These are phyloP conservation scores for Pseudorhiza aurosa DNA, from an alignment of 30 jellyfish, hydroid and myxozoan species.

Conservation along the genomic window DNA sequence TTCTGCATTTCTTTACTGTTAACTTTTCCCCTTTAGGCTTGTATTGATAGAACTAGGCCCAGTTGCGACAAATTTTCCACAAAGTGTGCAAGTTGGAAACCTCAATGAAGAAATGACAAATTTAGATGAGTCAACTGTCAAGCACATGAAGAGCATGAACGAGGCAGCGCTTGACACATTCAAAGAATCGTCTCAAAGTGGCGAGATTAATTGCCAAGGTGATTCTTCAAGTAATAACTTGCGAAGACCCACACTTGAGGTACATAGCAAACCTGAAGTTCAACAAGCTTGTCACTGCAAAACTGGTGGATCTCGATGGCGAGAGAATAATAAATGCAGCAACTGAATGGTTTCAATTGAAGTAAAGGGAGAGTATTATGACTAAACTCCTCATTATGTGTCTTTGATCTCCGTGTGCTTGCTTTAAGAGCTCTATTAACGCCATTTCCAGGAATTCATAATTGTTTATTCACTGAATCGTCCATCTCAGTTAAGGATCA, in stretches of 20 bases:
- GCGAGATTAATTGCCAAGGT: conserved; percentile 20
- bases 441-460: too few species aligned
- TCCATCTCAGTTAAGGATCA: too few species aligned
- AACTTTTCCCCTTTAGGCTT: too few species aligned
- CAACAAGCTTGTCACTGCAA: neutral
- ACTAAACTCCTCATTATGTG: too few species aligned
- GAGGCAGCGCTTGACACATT: neutral
- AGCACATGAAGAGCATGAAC: neutral
- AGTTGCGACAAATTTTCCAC: neutral
- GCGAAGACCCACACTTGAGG: neutral
- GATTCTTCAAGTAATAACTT: neutral
- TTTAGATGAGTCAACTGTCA: neutral
- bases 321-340: neutral
- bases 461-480: too few species aligned
- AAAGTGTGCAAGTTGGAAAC: neutral
- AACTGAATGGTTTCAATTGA: neutral
- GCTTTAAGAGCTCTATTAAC: too few species aligned
- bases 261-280: conserved; percentile 4
- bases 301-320: neutral
- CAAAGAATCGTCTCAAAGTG: neutral
- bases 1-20: too few species aligned
- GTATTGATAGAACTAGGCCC: conserved; percentile 20
- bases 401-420: too few species aligned
- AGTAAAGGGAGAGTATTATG: neutral
- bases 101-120: neutral